A percentile compares a stretch with the other conserved stretches of the same genome.
Evolutionary conservation across 1,140 invertebrate genomes (phyloP).

Genomic region (Hypothenemus hampei): DNA sequence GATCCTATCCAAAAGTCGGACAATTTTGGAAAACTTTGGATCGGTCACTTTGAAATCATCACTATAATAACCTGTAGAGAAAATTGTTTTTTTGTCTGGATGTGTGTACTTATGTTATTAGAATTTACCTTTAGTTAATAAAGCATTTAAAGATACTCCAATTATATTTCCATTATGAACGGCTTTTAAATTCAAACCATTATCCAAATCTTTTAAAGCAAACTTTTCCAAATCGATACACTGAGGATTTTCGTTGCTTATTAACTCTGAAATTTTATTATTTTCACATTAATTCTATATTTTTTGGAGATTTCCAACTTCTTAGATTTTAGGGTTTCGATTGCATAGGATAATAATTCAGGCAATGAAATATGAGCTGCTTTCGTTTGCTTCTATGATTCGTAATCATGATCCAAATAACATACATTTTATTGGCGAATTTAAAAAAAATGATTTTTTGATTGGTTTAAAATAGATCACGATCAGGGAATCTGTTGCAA

Average conservation of each 20-base stretch:
- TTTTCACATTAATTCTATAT: too few relatives aligned
- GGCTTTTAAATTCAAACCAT: slow-evolving; percentile 59
- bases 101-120: neutral
- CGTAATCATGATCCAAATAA: too few relatives aligned
- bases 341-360: too few relatives aligned
- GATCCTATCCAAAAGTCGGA: slow-evolving; percentile 55
- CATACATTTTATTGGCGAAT: too few relatives aligned
- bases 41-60: slow-evolving; percentile 51
- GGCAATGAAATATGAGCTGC: too few relatives aligned
- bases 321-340: too few relatives aligned
- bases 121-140: slow-evolving; percentile 45
- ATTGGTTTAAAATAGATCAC: too few relatives aligned
- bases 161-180: slow-evolving; percentile 56
- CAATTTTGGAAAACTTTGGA: slow-evolving; percentile 58
- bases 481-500: too few relatives aligned
- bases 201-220: slow-evolving; percentile 51
- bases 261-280: slow-evolving; percentile 45
- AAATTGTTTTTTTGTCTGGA: neutral
- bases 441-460: neutral
- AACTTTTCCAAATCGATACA: slow-evolving; percentile 63
- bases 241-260: slow-evolving; percentile 57
- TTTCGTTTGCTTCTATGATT: too few relatives aligned
- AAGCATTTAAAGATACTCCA: slow-evolving; percentile 49
- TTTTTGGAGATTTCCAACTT: too few relatives aligned
- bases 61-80: slow-evolving; percentile 29